phyloP scores from a whole-genome alignment of 1,140 invertebrate genomes.

The Drosophila dunni region DNA sequence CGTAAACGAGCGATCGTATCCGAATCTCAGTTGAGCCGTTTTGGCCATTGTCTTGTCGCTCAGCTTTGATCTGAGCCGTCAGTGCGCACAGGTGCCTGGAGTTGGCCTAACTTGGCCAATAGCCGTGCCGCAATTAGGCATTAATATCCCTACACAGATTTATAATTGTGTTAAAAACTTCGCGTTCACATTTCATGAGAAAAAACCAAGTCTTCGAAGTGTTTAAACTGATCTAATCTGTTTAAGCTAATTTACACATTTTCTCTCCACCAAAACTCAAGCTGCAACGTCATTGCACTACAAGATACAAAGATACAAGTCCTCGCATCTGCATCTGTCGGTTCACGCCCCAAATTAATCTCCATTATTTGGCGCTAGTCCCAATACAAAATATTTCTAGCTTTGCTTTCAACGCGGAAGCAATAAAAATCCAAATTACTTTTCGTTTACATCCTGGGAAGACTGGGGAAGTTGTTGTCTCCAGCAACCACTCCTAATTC shows the following conservation, averaged over 20 bases:
- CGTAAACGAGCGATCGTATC: conserved; percentile 26
- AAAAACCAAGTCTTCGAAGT: conserved; percentile 7
- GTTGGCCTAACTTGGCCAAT: conserved; percentile 43
- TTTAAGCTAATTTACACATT: conserved; percentile 80
- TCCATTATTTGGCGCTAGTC: conserved; percentile 61
- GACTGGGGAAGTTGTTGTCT: conserved; percentile 50
- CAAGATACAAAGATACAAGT: conserved; percentile 2
- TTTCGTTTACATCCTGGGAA: conserved; percentile 76
- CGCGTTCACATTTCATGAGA: conserved; percentile 69
- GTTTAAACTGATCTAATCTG: conserved; percentile 51
- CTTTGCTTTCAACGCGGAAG: conserved; percentile 73
- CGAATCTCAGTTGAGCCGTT: conserved; percentile 25
- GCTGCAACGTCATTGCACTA: conserved; percentile 60
- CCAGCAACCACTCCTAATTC: conserved; percentile 40
- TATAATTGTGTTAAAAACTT: conserved; percentile 79
- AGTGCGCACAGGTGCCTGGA: conserved; percentile 58
- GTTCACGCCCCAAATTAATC: conserved; percentile 75
- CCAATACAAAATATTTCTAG: conserved; percentile 21
- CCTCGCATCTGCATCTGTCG: conserved; percentile 45
- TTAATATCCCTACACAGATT: conserved; percentile 72
- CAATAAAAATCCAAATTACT: conserved; percentile 83
- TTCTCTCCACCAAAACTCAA: conserved; percentile 65
- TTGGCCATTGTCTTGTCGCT: conserved; percentile 3
- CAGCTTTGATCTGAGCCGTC: conserved; percentile 68
- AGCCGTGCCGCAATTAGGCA: conserved; percentile 65